Evolutionary conservation across 2,113 vertebrate species (phyloP), one percentile per base, ranked within the genome.

Genomic region (Synodontis membranacea): DNA sequence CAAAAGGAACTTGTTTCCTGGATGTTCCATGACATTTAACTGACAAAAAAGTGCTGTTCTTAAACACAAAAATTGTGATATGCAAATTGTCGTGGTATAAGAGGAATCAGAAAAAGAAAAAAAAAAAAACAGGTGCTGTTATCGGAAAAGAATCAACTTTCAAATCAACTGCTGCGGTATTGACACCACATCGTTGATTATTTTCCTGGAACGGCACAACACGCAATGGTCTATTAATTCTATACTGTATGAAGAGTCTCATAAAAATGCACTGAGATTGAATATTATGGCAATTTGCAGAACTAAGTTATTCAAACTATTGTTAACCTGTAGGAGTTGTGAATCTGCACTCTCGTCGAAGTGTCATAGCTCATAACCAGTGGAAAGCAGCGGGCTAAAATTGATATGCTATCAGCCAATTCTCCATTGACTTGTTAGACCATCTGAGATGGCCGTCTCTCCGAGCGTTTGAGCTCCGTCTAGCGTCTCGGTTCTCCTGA

Each of bases 371-470:
- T 86, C 58, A 11, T 78, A 79, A 84, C 64, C 31, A 48, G 46
- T 89, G 89, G 52, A 80, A 78, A 52, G n/a, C 60, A 42, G 39
- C 66, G 37, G 81, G 82, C 88, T 25, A 90, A 89, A 87, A 94
- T 93, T 94, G 93, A 93, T 92, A 93, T 91, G 91, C 92, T 93
- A 95, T 95, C 93, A 94, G 89, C 89, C 90, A 89, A 92, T 92
- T 94, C 94, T 95, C 94, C 44, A 90, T 93, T 88, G 93, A 93
- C 93, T 94, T 92, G 92, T 94, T 94, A 91, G 86, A 92, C 92
- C 85, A 89, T 91, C 92, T 93, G 93, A 95, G 94, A 94, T 94
- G 94, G 94, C 93, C 93, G 91, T 94, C 93, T 94, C 93, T 94
- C 91, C 87, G 93, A 94, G 92, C 94, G 92, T 94, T 94, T 93